Base-by-base conservation (phyloP, 1,140 invertebrate species). In the Rhopalosiphum maidis region DNA sequence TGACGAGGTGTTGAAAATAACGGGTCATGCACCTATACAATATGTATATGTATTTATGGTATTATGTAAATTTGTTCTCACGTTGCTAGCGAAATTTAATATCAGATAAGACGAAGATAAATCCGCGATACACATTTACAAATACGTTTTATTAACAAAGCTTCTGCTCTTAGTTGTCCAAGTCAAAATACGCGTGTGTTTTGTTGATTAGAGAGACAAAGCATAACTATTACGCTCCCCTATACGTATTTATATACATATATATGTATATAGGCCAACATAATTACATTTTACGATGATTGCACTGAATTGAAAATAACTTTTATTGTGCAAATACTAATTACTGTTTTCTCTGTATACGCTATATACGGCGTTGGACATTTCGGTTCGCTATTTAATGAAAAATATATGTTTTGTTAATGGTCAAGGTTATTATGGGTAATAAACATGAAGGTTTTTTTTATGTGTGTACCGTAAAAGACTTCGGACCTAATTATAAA, bases 231-330 rank as follows among this genome's bases (percentile, higher is more conserved):
- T 87, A 48, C 43, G 37, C 25, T 46, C 8, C 25, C 43, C 7
- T 43, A 30, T 41, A 85, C 9, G 22, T 43, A 9, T 60, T 0
- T 37, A 41, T 83, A 23, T 41, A 41, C 22, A 9, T 23, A 23
- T 85, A 25, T 18, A 9, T 22, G 23, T 43, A 15, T 8, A 23
- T 43, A 15, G 8, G 9, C 37, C 83, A 15, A 85, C 37, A 85
- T 77, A 77, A 77, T 85, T 85, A 85, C 83, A 43, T 85, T 85
- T 85, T 85, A 85, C 83, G 83, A 85, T 85, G 83, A 85, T 85
- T 41, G 23, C 83, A 15, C 37, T 43, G 37, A 85, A 85, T 85
- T 85, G 23, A 85, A 85, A 85, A 85, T 85, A 85, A 85, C 83
- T 85, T 85, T 85, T 85, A 85, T 43, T 85, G 83, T 85, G 37